These are phyloP conservation scores for Pygmarrhopalites habei DNA, from an alignment of 1,140 invertebrate species.

Conservation along the genomic window DNA sequence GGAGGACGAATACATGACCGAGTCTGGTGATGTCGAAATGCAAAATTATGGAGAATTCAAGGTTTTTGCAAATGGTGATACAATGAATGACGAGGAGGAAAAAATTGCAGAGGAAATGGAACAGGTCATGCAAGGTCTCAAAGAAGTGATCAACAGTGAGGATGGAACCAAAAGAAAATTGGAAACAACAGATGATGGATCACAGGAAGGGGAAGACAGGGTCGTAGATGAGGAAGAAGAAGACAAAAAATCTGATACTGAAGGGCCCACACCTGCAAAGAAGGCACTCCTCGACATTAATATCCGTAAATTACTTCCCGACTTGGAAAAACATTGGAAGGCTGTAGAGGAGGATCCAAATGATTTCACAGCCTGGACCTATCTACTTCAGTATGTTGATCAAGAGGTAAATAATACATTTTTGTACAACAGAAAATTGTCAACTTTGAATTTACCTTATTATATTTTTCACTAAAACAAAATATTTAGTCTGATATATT, in stretches of 20 bases:
- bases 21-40: too few relatives aligned
- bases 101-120: slow-evolving; percentile 12
- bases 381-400: slow-evolving; percentile 91
- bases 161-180: neutral
- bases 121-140: neutral
- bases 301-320: slow-evolving; percentile 56
- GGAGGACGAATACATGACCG: too few relatives aligned
- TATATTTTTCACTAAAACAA: too few relatives aligned
- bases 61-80: too few relatives aligned
- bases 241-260: neutral
- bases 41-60: too few relatives aligned
- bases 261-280: slow-evolving; percentile 31
- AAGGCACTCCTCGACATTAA: slow-evolving; percentile 46
- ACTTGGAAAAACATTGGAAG: slow-evolving; percentile 91
- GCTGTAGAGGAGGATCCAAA: slow-evolving; percentile 87
- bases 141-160: neutral
- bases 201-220: neutral
- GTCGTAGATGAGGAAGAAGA: neutral
- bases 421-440: too few relatives aligned
- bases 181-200: neutral
- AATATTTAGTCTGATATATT: too few relatives aligned
- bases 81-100: neutral
- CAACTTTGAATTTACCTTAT: too few relatives aligned
- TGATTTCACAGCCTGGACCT: slow-evolving; percentile 97
- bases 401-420: slow-evolving; percentile 72